These are phyloP conservation scores for Trididemnum miniatum DNA, from an alignment of 23 tunicate genomes.

Conservation along the genomic window DNA sequence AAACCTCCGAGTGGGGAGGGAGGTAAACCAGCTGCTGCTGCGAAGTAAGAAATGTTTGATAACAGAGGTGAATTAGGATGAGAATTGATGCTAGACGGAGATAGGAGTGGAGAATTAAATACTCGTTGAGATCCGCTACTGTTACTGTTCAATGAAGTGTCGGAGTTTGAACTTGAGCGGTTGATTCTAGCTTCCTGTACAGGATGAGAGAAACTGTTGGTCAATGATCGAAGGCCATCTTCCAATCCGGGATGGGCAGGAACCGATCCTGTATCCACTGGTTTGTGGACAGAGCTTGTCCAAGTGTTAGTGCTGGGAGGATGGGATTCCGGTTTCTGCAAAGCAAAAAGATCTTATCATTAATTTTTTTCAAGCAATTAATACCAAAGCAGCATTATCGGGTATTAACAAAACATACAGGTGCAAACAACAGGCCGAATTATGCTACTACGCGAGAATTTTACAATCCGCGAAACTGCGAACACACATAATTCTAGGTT, in stretches of 20 bases:
- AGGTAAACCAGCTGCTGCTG: slow-evolving; percentile 23
- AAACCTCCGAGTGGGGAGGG: slow-evolving; percentile 53
- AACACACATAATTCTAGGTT: no score
- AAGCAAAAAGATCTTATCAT: no score
- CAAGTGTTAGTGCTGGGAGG: no score
- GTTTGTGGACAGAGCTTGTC: no score
- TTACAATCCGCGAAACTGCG: no score
- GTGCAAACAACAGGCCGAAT: no score
- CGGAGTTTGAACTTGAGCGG: slow-evolving; percentile 3
- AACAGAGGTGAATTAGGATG: slow-evolving; percentile 34
- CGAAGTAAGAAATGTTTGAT: slow-evolving; percentile 26
- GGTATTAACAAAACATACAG: no score
- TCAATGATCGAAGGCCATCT: not conserved
- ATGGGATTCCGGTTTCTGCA: no score
- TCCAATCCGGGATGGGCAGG: not conserved
- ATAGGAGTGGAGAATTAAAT: slow-evolving; percentile 43
- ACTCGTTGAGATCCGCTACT: not conserved
- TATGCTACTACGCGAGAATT: no score
- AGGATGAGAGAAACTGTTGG: not conserved
- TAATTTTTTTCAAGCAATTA: no score
- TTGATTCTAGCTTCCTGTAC: not conserved
- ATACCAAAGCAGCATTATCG: no score
- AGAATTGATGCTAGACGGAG: slow-evolving; percentile 32
- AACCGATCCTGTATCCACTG: not conserved
- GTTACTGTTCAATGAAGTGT: not conserved